A percentile compares a stretch with the other conserved stretches of the same genome.
phyloP scores from a whole-genome alignment of 30 jellyfish, hydroid and myxozoan genomes.

The Aurelia coerulea region DNA sequence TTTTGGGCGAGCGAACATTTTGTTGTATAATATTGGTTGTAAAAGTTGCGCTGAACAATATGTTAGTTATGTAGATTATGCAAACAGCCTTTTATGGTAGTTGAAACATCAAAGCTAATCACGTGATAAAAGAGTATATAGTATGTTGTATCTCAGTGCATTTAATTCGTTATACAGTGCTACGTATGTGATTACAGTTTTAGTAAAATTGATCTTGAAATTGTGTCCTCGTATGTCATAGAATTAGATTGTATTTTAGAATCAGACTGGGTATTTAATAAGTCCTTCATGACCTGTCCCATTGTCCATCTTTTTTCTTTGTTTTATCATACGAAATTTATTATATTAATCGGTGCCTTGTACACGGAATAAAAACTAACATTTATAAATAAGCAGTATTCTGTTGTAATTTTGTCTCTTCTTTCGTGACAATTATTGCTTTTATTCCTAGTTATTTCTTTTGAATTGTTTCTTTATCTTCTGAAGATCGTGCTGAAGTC shows the following conservation, averaged over 20 bases:
- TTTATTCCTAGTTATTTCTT: neutral
- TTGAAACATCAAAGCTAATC: conserved; percentile 11
- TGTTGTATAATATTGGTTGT: conserved; percentile 25
- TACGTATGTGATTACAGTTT: conserved; percentile 65
- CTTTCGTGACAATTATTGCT: conserved; percentile 13
- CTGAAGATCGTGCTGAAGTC: too few relatives aligned
- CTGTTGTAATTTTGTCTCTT: conserved; percentile 35
- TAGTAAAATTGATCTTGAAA: conserved; percentile 55
- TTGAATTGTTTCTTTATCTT: too few relatives aligned
- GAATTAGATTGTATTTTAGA: conserved; percentile 68
- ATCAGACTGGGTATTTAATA: conserved; percentile 51
- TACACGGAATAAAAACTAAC: conserved; percentile 39
- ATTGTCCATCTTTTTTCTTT: conserved; percentile 17
- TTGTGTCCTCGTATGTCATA: conserved; percentile 70
- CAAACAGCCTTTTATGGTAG: conserved; percentile 1
- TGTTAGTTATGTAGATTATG: conserved; percentile 40
- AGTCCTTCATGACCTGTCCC: conserved; percentile 18
- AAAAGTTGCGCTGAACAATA: conserved; percentile 29
- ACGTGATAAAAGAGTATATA: conserved; percentile 38
- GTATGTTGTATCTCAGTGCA: conserved; percentile 39
- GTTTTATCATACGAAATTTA: conserved; percentile 42
- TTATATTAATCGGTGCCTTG: conserved; percentile 14
- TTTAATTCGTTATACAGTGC: neutral
- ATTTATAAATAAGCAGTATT: conserved; percentile 31
- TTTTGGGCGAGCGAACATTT: neutral